These are phyloP conservation scores for Cryptus viduatorius DNA, from an alignment of 2,888 invertebrate species.

Conservation along the genomic window DNA sequence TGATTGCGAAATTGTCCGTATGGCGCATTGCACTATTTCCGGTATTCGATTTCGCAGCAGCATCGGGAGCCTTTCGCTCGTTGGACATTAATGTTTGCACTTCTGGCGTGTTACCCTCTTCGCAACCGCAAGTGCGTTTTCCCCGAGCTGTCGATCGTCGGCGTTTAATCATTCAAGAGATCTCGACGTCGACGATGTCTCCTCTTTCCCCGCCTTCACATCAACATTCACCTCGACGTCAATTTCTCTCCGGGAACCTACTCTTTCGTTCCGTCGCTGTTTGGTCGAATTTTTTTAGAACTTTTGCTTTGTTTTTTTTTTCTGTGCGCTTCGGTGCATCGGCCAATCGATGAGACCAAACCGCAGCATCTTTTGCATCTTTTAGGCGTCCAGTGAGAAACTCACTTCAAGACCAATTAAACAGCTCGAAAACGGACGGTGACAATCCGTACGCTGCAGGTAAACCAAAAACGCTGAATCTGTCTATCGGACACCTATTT, in stretches of 20 bases:
- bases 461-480: neutral
- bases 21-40: neutral
- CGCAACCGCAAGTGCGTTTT: constrained; percentile 49
- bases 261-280: neutral
- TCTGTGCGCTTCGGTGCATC: neutral
- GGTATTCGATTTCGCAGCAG: neutral
- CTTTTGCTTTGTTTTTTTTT: neutral
- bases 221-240: constrained; percentile 3
- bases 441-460: neutral
- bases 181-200: constrained; percentile 49
- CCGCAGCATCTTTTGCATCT: neutral
- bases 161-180: constrained; percentile 60
- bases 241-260: constrained; percentile 8
- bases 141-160: constrained; percentile 63
- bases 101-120: constrained; percentile 40
- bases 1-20: neutral
- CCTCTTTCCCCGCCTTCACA: neutral
- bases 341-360: neutral
- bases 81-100: constrained; percentile 31
- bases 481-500: too few relatives aligned
- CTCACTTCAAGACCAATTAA: neutral
- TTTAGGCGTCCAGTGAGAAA: neutral
- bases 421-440: neutral
- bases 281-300: neutral
- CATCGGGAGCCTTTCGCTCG: constrained; percentile 3